These are phyloP conservation scores for Drosophila paranaensis DNA, from an alignment of 2,888 invertebrate species.

Conservation along the genomic window DNA sequence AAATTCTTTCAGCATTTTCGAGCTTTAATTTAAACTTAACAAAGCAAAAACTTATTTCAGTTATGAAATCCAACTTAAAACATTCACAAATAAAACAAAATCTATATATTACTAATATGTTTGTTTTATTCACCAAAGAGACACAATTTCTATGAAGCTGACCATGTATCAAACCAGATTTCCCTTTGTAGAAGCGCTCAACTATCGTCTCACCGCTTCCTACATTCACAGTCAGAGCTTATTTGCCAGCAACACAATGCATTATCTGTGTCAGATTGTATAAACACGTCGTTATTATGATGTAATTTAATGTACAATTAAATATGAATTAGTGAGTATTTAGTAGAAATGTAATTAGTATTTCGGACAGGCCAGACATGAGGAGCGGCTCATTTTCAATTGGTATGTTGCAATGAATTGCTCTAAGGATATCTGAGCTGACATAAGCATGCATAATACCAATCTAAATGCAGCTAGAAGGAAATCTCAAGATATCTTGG, in stretches of 20 bases:
- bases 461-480: conserved; percentile 21
- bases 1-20: no score
- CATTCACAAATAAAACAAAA: no score
- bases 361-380: not conserved
- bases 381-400: not conserved
- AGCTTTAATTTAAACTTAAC: no score
- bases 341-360: not conserved
- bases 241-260: not conserved
- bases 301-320: not conserved
- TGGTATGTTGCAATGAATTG: conserved; percentile 31
- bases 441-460: conserved; percentile 20
- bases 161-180: no score
- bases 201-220: not conserved
- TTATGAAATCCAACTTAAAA: no score
- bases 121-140: no score
- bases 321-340: not conserved
- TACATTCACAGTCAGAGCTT: no score
- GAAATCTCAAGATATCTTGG: conserved; percentile 41
- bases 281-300: no score
- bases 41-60: no score
- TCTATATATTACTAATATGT: no score
- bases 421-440: conserved; percentile 13
- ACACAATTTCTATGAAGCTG: no score
- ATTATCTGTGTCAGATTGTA: not conserved
- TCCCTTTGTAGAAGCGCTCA: no score